Evolutionary conservation across 2,113 vertebrate species (phyloP), one percentile per base, ranked within the genome.

Genomic region (Lagopus leucura): DNA sequence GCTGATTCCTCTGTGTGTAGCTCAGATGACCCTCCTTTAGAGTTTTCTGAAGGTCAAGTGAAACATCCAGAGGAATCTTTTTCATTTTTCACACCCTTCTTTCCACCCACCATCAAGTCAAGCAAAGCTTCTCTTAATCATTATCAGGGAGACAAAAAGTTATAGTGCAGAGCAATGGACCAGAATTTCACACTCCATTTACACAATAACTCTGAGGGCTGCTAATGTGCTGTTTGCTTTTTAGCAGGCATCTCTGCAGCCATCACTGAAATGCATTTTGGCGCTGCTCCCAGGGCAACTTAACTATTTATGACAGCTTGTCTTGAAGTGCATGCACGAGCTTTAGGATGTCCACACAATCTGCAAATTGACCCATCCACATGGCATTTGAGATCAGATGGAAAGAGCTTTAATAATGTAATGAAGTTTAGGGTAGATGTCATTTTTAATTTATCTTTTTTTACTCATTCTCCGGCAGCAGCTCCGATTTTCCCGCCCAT

Each of bases 111-210:
- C 91, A 93, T 95, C 94, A 97, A 96, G 97, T 93, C 95, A 95
- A 93, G 80, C 60, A 75, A 36, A 91, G 91, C 88, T 96, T 96
- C 93, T 93, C 95, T 97, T 98, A 97, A 98, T 98, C 96, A 96
- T 96, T 95, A 94, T 97, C 90, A 95, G 95, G 73, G 80, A 97
- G 83, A 98, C 94, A 97, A 96, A 97, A 98, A 97, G 94, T 93
- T 97, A 94, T 74, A 93, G 87, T 70, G 90, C 70, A 45, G 91
- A 95, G 96, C 97, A 97, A 85, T 91, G 79, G 92, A 96, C 72
- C 91, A 94, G 96, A 97, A 97, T 97, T 98, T 98, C 97, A 98
- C 97, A 98, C 95, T 96, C 97, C 96, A 96, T 98, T 98, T 97
- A 92, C 96, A 97, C 89, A 94, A 96, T 97, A 97, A 97, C 96